Percentiles rank a stretch among this genome's conserved stretches.
Conservation (phyloP, 2,797 vertebrate genomes). For the Carduelis carduelis region DNA sequence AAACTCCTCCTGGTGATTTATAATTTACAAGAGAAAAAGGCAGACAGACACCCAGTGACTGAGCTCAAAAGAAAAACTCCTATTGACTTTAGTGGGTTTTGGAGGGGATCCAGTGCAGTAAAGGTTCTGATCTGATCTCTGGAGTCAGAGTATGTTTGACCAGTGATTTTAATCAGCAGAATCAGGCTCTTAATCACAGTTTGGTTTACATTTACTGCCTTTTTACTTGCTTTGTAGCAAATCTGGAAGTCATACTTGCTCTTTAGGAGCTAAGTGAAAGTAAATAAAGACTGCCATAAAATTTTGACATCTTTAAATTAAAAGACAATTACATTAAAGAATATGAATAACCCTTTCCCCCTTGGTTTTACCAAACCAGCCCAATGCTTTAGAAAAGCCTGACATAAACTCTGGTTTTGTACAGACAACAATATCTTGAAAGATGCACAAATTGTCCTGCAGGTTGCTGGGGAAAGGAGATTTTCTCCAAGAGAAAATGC, state of each 20-base stretch:
- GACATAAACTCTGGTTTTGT: not conserved
- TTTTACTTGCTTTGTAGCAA: slow-evolving; percentile 15
- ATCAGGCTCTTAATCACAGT: slow-evolving; percentile 44
- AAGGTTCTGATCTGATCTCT: slow-evolving; percentile 40
- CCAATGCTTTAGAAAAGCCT: not conserved
- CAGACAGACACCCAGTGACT: slow-evolving; percentile 8
- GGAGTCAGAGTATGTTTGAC: slow-evolving; percentile 2
- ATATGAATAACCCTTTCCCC: not conserved
- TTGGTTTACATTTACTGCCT: slow-evolving; percentile 44
- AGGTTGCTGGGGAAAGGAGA: not conserved
- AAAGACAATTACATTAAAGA: slow-evolving; percentile 6
- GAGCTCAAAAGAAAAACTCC: slow-evolving; percentile 27
- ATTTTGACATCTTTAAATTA: slow-evolving; percentile 32
- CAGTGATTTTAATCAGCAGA: slow-evolving; percentile 51
- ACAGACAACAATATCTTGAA: not conserved
- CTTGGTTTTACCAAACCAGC: not conserved
- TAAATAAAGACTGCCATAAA: slow-evolving; percentile 32
- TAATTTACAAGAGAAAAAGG: slow-evolving; percentile 36
- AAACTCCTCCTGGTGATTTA: slow-evolving; percentile 44
- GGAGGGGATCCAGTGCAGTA: slow-evolving; percentile 16
- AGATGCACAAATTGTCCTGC: not conserved
- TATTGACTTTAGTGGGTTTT: slow-evolving; percentile 9
- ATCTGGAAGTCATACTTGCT: slow-evolving; percentile 39
- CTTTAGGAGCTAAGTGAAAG: slow-evolving; percentile 7
- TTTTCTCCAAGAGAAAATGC: not conserved